Evolutionary conservation across 2,888 invertebrate species (phyloP), one percentile per base, ranked within the genome.

Genomic region (Hirtodrosophila cameraria): DNA sequence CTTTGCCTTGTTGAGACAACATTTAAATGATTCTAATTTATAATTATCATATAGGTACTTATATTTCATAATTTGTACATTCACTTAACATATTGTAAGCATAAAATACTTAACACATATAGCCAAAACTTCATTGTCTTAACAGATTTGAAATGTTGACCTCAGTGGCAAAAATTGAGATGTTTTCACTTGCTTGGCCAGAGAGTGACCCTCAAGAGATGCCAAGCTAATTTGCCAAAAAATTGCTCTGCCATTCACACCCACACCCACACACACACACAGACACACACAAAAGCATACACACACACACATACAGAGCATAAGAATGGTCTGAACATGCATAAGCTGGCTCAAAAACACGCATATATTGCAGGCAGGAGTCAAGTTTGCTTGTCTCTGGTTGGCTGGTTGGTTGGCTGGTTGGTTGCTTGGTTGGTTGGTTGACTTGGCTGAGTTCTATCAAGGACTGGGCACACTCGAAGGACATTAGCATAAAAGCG

Each of bases 401-500:
- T 8, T 46, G 63, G 50, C 38, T 28, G 52, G n/a, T n/a, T n/a
- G n/a, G n/a, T n/a, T n/a, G n/a, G n/a, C n/a, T n/a, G n/a, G n/a
- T n/a, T n/a, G n/a, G n/a, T n/a, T n/a, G n/a, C 13, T 36, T 27
- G 33, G 30, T 12, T 33, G 31, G 18, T 13, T 46, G 63, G 50
- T 42, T 28, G 52, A 35, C 39, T 67, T 68, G 53, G 45, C 15
- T 50, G 18, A 28, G 52, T 31, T 53, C 23, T 20, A 31, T 45
- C 36, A 25, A 55, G 53, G 54, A 42, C 43, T 48, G 35, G 35
- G 45, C 58, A 46, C 41, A 71, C 54, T 81, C 70, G 87, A 84
- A 81, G 87, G 85, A 79, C 80, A 81, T 81, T 87, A 82, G 83
- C 86, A 82, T 82, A 85, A 82, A 87, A 83, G 81, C 86, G 75